phyloP scores from a whole-genome alignment of 2,113 vertebrate genomes.

The Callaeas wilsoni region DNA sequence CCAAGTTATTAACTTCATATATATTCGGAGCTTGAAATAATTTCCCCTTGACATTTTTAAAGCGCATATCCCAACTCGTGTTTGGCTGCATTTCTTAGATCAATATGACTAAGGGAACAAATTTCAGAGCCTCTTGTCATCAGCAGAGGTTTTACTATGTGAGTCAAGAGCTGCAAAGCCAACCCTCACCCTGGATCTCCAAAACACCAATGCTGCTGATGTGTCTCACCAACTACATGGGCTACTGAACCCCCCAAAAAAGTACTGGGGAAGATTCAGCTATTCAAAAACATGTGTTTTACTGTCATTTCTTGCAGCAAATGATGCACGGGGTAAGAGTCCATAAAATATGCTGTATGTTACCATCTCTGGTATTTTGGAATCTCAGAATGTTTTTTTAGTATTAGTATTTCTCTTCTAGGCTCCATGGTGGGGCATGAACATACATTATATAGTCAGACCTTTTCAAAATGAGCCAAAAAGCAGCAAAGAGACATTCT shows the following conservation, averaged over 20 bases:
- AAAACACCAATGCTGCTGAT: neutral
- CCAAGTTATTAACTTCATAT: slow-evolving; percentile 35
- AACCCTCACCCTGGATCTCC: neutral
- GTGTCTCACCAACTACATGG: neutral
- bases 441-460: neutral
- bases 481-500: neutral
- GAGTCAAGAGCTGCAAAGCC: neutral
- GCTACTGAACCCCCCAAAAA: neutral
- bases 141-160: neutral
- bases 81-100: slow-evolving; percentile 32
- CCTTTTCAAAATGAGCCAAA: neutral
- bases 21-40: slow-evolving; percentile 57
- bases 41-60: slow-evolving; percentile 67
- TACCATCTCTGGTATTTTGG: neutral
- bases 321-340: neutral
- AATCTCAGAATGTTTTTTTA: neutral
- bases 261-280: neutral
- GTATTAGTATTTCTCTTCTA: neutral
- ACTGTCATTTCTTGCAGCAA: neutral
- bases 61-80: slow-evolving; percentile 5
- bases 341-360: neutral
- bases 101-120: neutral
- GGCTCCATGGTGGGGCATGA: neutral
- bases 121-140: neutral
- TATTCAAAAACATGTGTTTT: neutral